Percentiles rank a stretch among this genome's conserved stretches.
Evolutionary conservation across 1,140 invertebrate genomes (phyloP).

Genomic region (Homalodisca vitripennis): DNA sequence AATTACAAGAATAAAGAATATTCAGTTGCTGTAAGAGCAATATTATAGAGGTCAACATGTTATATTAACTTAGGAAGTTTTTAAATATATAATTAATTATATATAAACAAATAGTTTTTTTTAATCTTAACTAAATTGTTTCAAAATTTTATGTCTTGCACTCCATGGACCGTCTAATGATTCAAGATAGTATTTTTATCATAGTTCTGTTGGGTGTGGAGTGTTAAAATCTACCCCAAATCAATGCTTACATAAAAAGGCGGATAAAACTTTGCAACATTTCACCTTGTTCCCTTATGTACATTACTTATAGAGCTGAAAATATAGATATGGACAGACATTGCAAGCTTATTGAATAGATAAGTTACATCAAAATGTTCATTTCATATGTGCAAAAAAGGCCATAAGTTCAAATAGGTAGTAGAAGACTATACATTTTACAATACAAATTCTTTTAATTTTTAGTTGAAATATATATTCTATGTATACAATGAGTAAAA

Average conservation of each 20-base stretch:
- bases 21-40: no score
- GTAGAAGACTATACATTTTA: not conserved
- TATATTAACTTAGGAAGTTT: no score
- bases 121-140: no score
- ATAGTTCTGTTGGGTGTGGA: no score
- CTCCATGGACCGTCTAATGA: no score
- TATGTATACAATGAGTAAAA: slow-evolving; percentile 22
- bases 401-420: slow-evolving; percentile 9
- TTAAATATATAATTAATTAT: no score
- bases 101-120: no score
- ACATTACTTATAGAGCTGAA: not conserved
- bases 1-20: no score
- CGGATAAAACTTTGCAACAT: not conserved
- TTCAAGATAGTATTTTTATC: no score
- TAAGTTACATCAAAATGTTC: not conserved
- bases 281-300: not conserved
- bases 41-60: no score
- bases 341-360: not conserved
- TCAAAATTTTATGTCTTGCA: no score
- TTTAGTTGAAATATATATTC: slow-evolving; percentile 21
- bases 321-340: not conserved
- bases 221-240: not conserved
- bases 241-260: not conserved
- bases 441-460: not conserved
- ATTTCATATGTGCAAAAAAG: slow-evolving; percentile 1